Evolutionary conservation across 2,888 invertebrate genomes (phyloP).

Genomic region (Drosophila demipolita): DNA sequence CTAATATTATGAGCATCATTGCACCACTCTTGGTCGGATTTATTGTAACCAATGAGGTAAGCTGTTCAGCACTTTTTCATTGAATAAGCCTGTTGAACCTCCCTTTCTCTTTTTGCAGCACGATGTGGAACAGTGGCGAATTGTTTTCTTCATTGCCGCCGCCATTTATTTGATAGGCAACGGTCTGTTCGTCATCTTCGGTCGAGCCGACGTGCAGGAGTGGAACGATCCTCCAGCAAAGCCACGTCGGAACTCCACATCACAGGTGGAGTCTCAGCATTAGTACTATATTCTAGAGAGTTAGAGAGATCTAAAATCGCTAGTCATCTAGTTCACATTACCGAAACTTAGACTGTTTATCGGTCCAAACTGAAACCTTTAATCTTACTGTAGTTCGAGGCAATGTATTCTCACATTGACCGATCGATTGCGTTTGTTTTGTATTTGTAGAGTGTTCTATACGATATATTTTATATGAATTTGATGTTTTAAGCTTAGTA

Average conservation of each 20-base stretch:
- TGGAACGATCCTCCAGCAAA: slow-evolving; percentile 88
- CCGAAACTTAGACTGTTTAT: slow-evolving; percentile 15
- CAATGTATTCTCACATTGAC: slow-evolving; percentile 58
- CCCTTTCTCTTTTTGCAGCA: slow-evolving; percentile 85
- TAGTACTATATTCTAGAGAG: slow-evolving; percentile 35
- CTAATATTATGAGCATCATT: slow-evolving; percentile 91
- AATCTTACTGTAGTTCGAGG: slow-evolving; percentile 38
- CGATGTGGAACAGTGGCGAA: slow-evolving; percentile 89
- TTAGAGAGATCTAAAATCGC: slow-evolving; percentile 37
- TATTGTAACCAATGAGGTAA: slow-evolving; percentile 89
- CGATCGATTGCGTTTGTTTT: slow-evolving; percentile 28
- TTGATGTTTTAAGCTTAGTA: slow-evolving; percentile 50
- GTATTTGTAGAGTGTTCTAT: slow-evolving; percentile 52
- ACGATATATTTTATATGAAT: slow-evolving; percentile 32
- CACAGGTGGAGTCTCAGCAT: slow-evolving; percentile 81
- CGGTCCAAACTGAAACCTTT: slow-evolving; percentile 31
- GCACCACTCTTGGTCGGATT: slow-evolving; percentile 91
- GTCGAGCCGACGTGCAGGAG: slow-evolving; percentile 88
- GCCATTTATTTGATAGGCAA: slow-evolving; percentile 90
- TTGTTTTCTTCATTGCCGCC: slow-evolving; percentile 91
- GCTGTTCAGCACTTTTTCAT: background rate
- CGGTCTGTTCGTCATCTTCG: slow-evolving; percentile 89
- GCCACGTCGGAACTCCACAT: slow-evolving; percentile 72
- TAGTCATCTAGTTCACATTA: slow-evolving; percentile 69
- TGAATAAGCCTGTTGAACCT: slow-evolving; percentile 86